These are phyloP conservation scores for Pedicia rivosa DNA, from an alignment of 2,888 invertebrate species.

Conservation along the genomic window DNA sequence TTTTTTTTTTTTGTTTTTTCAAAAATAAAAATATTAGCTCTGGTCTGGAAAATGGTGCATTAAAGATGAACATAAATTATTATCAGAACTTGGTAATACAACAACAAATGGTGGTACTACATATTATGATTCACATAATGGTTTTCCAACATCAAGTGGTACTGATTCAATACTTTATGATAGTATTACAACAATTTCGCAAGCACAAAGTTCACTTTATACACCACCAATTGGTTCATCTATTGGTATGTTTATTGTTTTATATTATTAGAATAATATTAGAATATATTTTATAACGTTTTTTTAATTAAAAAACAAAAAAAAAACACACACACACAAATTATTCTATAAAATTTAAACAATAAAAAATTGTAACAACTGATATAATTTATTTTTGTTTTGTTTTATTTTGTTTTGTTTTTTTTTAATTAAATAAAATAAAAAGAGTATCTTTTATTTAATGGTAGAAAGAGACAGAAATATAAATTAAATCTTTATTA, in stretches of 20 bases:
- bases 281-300: not conserved
- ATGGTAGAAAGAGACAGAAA: no score
- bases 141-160: slow-evolving; percentile 20
- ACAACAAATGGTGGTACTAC: slow-evolving; percentile 27
- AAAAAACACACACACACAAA: not conserved
- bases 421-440: no score
- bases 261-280: not conserved
- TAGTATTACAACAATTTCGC: slow-evolving; percentile 55
- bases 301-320: slow-evolving; percentile 1
- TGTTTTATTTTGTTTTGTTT: not conserved
- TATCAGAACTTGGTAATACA: slow-evolving; percentile 46
- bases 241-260: slow-evolving; percentile 38
- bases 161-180: slow-evolving; percentile 46
- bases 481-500: no score
- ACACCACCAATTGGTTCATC: slow-evolving; percentile 58
- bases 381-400: not conserved
- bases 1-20: slow-evolving; percentile 1
- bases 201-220: slow-evolving; percentile 56
- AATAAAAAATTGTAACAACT: no score
- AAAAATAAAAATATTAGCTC: slow-evolving; percentile 51
- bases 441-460: no score
- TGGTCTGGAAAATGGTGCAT: slow-evolving; percentile 84
- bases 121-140: slow-evolving; percentile 39
- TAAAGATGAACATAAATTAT: slow-evolving; percentile 77
- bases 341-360: not conserved